Percentiles rank a stretch among this genome's conserved stretches.
Conservation (phyloP, 2,888 invertebrate species). For the Heliconius aoede region DNA sequence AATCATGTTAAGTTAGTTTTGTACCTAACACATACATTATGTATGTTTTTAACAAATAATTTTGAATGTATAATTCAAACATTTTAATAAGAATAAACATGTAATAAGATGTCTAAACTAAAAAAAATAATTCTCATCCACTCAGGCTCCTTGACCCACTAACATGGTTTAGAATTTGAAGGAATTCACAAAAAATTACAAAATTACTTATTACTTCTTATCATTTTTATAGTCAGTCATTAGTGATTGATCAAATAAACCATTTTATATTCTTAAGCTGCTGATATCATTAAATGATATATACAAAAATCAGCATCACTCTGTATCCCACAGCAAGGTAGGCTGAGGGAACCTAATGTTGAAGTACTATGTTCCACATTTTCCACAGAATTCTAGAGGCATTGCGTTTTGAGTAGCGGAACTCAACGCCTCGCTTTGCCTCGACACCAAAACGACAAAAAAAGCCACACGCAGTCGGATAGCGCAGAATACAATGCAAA, state of each 20-base stretch:
- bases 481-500: slow-evolving; percentile 32
- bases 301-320: not conserved
- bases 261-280: not conserved
- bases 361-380: too few relatives aligned
- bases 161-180: not conserved
- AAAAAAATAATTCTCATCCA: not conserved
- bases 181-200: slow-evolving; percentile 12
- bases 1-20: too few relatives aligned
- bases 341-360: too few relatives aligned
- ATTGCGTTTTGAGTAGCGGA: too few relatives aligned
- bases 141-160: not conserved
- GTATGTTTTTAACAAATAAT: not conserved
- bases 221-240: not conserved
- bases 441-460: too few relatives aligned
- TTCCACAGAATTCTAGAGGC: too few relatives aligned
- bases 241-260: not conserved
- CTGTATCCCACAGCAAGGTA: too few relatives aligned
- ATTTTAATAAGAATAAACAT: not conserved
- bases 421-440: too few relatives aligned
- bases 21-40: too few relatives aligned
- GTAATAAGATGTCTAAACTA: not conserved
- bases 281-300: too few relatives aligned
- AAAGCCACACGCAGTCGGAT: too few relatives aligned
- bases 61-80: not conserved
- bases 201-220: not conserved